Percentiles rank a stretch among this genome's conserved stretches.
phyloP scores from a whole-genome alignment of 2,888 invertebrate species.

The Theretra japonica region DNA sequence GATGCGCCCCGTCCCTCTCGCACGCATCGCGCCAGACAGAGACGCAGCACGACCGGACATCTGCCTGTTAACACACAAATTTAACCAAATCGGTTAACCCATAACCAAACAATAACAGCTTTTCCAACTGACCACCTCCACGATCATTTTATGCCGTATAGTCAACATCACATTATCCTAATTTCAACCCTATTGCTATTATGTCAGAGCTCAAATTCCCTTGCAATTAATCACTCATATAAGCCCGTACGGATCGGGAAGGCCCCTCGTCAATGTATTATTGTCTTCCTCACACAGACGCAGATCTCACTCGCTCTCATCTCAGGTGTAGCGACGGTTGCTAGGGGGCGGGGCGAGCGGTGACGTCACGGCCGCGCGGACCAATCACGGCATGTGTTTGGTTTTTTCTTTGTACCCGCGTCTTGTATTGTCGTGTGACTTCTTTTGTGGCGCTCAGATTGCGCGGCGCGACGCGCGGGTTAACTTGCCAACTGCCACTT shows the following conservation, averaged over 20 bases:
- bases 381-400: slow-evolving; percentile 68
- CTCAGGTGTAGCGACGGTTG: slow-evolving; percentile 82
- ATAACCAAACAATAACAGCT: slow-evolving; percentile 84
- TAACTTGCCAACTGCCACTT: slow-evolving; percentile 15
- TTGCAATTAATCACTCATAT: slow-evolving; percentile 33
- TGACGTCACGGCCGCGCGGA: slow-evolving; percentile 74
- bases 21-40: slow-evolving; percentile 52
- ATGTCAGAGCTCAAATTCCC: slow-evolving; percentile 33
- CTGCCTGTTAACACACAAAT: slow-evolving; percentile 81
- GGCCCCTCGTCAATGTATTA: slow-evolving; percentile 59
- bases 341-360: slow-evolving; percentile 76
- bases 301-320: slow-evolving; percentile 72
- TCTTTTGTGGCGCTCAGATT: slow-evolving; percentile 28
- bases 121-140: slow-evolving; percentile 75
- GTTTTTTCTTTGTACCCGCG: slow-evolving; percentile 30
- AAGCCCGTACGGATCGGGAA: slow-evolving; percentile 40
- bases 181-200: slow-evolving; percentile 34
- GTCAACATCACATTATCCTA: slow-evolving; percentile 28
- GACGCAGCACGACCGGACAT: slow-evolving; percentile 68
- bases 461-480: slow-evolving; percentile 36
- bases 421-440: slow-evolving; percentile 40
- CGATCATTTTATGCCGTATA: slow-evolving; percentile 43
- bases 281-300: slow-evolving; percentile 67
- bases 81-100: slow-evolving; percentile 84
- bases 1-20: slow-evolving; percentile 50